Base-by-base conservation (phyloP, 2,888 invertebrate species). In the Helleia helle region DNA sequence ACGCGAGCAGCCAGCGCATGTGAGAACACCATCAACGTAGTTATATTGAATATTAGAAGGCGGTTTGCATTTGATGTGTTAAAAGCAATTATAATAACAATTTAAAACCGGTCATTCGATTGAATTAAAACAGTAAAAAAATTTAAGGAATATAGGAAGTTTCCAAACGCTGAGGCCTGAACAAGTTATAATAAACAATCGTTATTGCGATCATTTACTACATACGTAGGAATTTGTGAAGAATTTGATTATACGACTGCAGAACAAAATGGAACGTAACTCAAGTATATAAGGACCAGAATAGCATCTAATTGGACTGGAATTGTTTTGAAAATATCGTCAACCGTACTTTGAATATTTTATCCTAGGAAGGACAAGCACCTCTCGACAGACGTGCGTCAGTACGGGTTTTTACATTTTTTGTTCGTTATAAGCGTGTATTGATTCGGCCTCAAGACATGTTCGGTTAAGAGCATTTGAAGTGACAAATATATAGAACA, bases 341-440 rank as follows among this genome's bases (percentile, higher is more conserved):
- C 22, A 24, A 7, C 25, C 34, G 31, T 42, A 28, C 26, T 14
- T 6, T 42, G 41, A 44, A 46, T 44, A 44, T 44, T 42, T 47
- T 42, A 34, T 30, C 34, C 18, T 40, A 38, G 36, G 48, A 44
- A 48, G 46, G 36, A 43, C 41, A 42, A 41, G 26, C 40, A 25
- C 24, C 29, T 30, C 43, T 38, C 13, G 24, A 14, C 24, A 30
- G 22, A 8, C n/a, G 22, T 39, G 24, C 39, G 39, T 39, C 39
- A 39, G 13, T 22, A 30, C 24, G 24, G 24, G 30, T 39, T 39
- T 39, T 39, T 9, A 39, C 12, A 28, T 11, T 38, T 14, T 17
- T 26, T 38, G 22, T 34, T 17, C 18, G 4, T 12, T 34, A 12
- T 18, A 22, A 34, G 18, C 18, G 18, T 11, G 22, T 34, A 22